Conservation (phyloP, 2,888 invertebrate species). For the Amblyjoppa fuscipennis region DNA sequence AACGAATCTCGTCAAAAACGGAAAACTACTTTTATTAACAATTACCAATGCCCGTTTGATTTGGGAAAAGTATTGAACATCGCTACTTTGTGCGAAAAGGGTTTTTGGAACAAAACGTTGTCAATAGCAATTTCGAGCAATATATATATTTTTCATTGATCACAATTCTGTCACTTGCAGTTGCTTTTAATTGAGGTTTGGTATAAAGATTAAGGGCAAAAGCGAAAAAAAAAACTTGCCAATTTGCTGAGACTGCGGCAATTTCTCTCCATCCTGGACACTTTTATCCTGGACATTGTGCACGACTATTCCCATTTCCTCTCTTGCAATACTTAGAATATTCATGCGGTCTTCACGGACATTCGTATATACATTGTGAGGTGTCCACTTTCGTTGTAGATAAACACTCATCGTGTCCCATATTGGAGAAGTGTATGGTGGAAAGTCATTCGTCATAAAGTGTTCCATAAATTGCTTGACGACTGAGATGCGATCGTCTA, state of each 20-base stretch:
- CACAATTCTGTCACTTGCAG: background rate
- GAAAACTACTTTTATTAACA: too few species aligned
- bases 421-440: slow-evolving; percentile 11
- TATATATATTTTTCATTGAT: background rate
- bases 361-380: slow-evolving; percentile 26
- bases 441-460: background rate
- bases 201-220: background rate
- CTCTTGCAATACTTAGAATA: slow-evolving; percentile 15
- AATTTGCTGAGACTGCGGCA: background rate
- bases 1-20: too few species aligned
- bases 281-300: background rate
- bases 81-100: too few species aligned
- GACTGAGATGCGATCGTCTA: background rate
- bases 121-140: too few species aligned
- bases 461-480: slow-evolving; percentile 11
- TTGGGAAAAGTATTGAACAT: too few species aligned
- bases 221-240: background rate
- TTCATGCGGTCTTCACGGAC: slow-evolving; percentile 52
- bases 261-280: background rate
- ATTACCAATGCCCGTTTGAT: too few species aligned
- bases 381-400: slow-evolving; percentile 2
- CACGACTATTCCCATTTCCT: slow-evolving; percentile 13
- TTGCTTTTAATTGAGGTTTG: background rate
- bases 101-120: too few species aligned
- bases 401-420: slow-evolving; percentile 11